Evolutionary conservation across 1,140 invertebrate genomes (phyloP).

Genomic region (Lepidurus apus): DNA sequence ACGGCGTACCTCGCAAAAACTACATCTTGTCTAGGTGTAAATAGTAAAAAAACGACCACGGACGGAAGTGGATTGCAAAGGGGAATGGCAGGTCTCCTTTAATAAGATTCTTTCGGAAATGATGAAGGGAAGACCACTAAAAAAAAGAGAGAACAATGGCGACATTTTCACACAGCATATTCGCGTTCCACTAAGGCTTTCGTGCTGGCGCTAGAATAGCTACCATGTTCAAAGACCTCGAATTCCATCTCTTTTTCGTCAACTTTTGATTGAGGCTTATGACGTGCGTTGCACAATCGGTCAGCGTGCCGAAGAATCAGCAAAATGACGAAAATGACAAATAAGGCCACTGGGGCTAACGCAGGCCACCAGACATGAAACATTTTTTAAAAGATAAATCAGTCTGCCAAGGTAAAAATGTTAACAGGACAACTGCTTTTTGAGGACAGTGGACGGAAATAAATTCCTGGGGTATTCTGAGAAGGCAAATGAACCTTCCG

Average conservation of each 20-base stretch:
- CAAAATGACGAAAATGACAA: slow-evolving; percentile 61
- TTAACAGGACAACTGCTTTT: neutral
- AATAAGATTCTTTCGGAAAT: neutral
- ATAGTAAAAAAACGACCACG: neutral
- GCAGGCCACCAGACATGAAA: slow-evolving; percentile 69
- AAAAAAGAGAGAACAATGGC: neutral
- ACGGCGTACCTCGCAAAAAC: neutral
- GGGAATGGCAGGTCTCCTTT: neutral
- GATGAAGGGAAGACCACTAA: neutral
- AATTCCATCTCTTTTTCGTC: slow-evolving; percentile 28
- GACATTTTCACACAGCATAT: neutral
- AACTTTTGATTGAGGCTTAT: neutral
- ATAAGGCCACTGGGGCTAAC: slow-evolving; percentile 60
- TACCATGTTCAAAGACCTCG: slow-evolving; percentile 28
- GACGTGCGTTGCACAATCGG: slow-evolving; percentile 36
- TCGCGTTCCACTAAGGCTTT: neutral
- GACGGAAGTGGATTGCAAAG: neutral
- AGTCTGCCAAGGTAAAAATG: neutral
- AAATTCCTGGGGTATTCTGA: neutral
- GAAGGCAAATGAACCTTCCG: neutral
- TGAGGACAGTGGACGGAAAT: neutral
- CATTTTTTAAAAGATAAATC: slow-evolving; percentile 24
- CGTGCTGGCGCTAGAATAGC: neutral
- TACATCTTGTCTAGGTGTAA: neutral
- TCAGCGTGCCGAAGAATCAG: slow-evolving; percentile 40